A percentile compares a stretch with the other conserved stretches of the same genome.
phyloP scores from a whole-genome alignment of 2,113 vertebrate species.

The Tachycineta bicolor region DNA sequence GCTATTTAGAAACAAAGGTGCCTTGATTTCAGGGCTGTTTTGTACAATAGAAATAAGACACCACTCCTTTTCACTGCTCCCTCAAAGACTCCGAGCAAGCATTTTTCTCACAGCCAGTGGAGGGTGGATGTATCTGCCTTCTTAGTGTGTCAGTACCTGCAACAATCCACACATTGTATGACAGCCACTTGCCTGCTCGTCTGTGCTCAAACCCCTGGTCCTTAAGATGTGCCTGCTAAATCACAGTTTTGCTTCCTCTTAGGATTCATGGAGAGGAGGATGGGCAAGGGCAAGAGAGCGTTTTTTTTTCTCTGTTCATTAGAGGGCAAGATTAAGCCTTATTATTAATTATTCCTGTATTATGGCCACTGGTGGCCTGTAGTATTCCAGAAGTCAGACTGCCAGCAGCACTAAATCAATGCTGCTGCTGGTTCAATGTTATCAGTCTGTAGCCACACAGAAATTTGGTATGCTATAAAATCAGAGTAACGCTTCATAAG shows the following conservation, averaged over 20 bases:
- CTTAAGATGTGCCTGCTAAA: background rate
- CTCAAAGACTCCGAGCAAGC: background rate
- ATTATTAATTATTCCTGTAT: constrained; percentile 54
- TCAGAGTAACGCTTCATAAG: constrained; percentile 50
- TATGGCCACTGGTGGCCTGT: constrained; percentile 11
- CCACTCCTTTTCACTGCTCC: background rate
- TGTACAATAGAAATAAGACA: background rate
- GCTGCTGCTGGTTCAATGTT: constrained; percentile 19
- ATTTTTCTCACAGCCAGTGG: background rate
- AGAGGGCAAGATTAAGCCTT: constrained; percentile 33
- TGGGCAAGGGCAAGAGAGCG: background rate
- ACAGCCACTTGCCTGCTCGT: background rate
- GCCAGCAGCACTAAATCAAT: constrained; percentile 57
- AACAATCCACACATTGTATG: rapidly evolving
- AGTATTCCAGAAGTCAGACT: constrained; percentile 41
- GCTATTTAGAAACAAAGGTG: constrained; percentile 34
- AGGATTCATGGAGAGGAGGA: background rate
- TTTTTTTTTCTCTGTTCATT: background rate
- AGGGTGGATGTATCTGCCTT: background rate
- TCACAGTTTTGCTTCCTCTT: background rate
- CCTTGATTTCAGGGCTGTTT: constrained; percentile 11
- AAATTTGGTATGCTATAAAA: constrained; percentile 44
- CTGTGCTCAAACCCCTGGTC: background rate
- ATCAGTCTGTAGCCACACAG: constrained; percentile 53
- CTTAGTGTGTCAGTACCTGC: background rate